Evolutionary conservation across 2,888 invertebrate genomes (phyloP), one percentile per base, ranked within the genome.

Genomic region (Ethmia dodecea): DNA sequence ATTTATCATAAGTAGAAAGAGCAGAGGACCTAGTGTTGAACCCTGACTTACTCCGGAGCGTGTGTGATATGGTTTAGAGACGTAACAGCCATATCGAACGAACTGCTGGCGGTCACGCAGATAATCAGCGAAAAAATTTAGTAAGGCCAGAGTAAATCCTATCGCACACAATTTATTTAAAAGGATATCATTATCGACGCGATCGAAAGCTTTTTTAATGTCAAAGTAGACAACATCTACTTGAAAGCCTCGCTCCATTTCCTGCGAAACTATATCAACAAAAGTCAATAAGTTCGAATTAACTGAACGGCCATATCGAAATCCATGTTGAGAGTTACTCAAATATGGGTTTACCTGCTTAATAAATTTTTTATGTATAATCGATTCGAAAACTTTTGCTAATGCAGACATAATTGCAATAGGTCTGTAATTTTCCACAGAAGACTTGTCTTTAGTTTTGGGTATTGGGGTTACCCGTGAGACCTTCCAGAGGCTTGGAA

Each of bases 321-420:
- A 40, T 5, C 40, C 35, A 20, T 39, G 39, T 11, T 39, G 39
- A 1, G 32, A n/a, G n/a, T 35, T 28, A 9, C 13, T 11, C 8
- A 39, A 24, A 28, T 25, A 35, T 10, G 32, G 25, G 2, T 33
- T 28, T 8, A 35, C 12, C 20, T 35, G 32, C n/a, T 6, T 4
- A 20, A 16, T 29, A 3, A 39, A 29, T 8, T n/a, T n/a, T 2
- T 10, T 2, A 28, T 38, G 34, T 8, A 38, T n/a, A 10, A 38
- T 15, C 4, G 3, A 9, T 27, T 39, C 32, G 11, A 29, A 35
- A 2, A 39, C 12, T 29, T 39, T 39, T 2, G 39, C 35, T 8
- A 25, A 16, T 11, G 35, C 12, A 8, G 35, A 31, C 10, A 35
- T 26, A n/a, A 39, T 29, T 10, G 38, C 38, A 3, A 38, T 38